phyloP scores from a whole-genome alignment of 2,888 invertebrate species.

The Drosophila phalerata region DNA sequence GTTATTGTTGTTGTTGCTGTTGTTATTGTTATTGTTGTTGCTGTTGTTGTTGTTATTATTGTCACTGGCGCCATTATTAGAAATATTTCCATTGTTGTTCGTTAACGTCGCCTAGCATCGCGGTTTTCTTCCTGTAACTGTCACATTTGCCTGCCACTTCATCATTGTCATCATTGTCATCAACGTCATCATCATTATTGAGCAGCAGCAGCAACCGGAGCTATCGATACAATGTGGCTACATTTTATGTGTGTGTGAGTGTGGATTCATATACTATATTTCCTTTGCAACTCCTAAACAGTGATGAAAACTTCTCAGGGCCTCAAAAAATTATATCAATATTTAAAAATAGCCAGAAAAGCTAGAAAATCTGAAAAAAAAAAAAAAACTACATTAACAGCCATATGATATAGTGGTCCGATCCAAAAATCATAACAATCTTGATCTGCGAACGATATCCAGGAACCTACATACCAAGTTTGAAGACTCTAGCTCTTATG shows the following conservation, averaged over 20 bases:
- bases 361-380: no score
- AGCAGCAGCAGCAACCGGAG: conserved; percentile 21
- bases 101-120: conserved; percentile 58
- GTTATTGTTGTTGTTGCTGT: conserved; percentile 21
- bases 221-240: conserved; percentile 52
- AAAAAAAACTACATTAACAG: no score
- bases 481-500: no score
- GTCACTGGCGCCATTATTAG: conserved; percentile 69
- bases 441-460: no score
- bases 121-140: conserved; percentile 65
- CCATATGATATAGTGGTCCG: no score
- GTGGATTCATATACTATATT: conserved; percentile 25
- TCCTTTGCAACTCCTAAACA: not conserved
- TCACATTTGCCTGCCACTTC: conserved; percentile 72
- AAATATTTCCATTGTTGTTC: conserved; percentile 64
- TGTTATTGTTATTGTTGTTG: conserved; percentile 8
- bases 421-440: no score
- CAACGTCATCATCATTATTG: conserved; percentile 27
- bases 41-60: conserved; percentile 38
- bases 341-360: no score
- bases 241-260: conserved; percentile 14
- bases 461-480: no score
- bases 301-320: no score
- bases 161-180: conserved; percentile 60
- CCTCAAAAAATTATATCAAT: no score